Evolutionary conservation across 2,888 invertebrate species (phyloP), one percentile per base, ranked within the genome.

Genomic region (Agonum fuliginosum): DNA sequence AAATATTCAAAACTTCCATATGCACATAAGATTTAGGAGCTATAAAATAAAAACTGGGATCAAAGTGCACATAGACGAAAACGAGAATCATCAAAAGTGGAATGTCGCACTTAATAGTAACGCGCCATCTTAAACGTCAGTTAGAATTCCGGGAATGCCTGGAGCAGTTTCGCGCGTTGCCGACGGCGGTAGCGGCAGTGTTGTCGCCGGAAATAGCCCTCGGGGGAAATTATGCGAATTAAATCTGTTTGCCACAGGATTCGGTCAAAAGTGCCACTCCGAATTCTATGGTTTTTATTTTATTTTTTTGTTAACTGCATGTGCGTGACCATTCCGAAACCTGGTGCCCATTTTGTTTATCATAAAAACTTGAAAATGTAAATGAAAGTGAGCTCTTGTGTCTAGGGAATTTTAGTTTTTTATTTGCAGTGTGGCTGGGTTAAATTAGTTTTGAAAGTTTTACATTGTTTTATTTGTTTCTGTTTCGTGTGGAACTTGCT

Each of bases 161-260:
- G 30, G 19, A 62, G 37, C 34, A 62, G 14, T 62, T 62, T 34
- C 62, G 62, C 62, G 34, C 34, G 34, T 34, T 19, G 20, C 10
- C 34, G 34, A 14, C 14, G 58, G 1, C 24, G 17, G n/a, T 22
- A n/a, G 27, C 1, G 27, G 30, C 34, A 17, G 17, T 30, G n/a
- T 14, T 34, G 30, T 62, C 34, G 37, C 62, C 62, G 17, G 62
- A 62, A 67, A 67, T 24, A 43, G 24, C 41, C 67, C 67, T 20
- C 67, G 43, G 41, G 67, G 67, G 67, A 67, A 67, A 67, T 67
- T 67, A 67, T 67, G 67, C 67, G 67, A 67, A 67, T 67, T 67
- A 67, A 67, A 43, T 67, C 67, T 67, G 67, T 67, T 67, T 43
- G 67, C 43, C 22, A 14, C 67, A 37, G 67, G 37, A 67, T 20